These are phyloP conservation scores for Carcina quercana DNA, from an alignment of 2,888 invertebrate genomes.

Conservation along the genomic window DNA sequence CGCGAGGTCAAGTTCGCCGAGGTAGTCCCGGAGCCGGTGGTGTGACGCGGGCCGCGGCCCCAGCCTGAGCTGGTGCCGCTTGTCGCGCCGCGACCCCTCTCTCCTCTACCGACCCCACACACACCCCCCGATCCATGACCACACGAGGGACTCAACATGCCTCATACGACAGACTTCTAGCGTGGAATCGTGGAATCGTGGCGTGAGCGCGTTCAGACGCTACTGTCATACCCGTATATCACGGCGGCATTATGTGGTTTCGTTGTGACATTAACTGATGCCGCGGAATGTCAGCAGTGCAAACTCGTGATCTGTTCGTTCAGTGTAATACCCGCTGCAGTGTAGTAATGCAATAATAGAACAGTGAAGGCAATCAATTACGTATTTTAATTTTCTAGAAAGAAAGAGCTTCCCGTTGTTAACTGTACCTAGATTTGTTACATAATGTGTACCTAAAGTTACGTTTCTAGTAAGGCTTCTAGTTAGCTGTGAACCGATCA, in stretches of 20 bases:
- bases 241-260: no score
- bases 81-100: slow-evolving; percentile 31
- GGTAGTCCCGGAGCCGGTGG: slow-evolving; percentile 42
- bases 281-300: no score
- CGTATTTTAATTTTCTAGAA: slow-evolving; percentile 16
- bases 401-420: slow-evolving; percentile 37
- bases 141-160: slow-evolving; percentile 39
- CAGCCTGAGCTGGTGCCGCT: slow-evolving; percentile 73
- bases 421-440: slow-evolving; percentile 8
- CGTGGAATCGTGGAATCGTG: slow-evolving; percentile 3
- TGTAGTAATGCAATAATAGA: no score
- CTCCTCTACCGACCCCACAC: slow-evolving; percentile 26
- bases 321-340: no score
- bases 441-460: no score
- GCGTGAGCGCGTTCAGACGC: no score
- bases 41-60: slow-evolving; percentile 72
- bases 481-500: no score
- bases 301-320: no score
- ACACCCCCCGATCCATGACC: slow-evolving; percentile 50
- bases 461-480: no score
- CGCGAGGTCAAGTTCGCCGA: slow-evolving; percentile 73
- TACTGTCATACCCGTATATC: no score
- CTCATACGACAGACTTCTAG: slow-evolving; percentile 59
- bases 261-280: no score
- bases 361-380: slow-evolving; percentile 4